Base-by-base conservation (phyloP, 2,113 vertebrate genomes). In the Fregata magnificens region DNA sequence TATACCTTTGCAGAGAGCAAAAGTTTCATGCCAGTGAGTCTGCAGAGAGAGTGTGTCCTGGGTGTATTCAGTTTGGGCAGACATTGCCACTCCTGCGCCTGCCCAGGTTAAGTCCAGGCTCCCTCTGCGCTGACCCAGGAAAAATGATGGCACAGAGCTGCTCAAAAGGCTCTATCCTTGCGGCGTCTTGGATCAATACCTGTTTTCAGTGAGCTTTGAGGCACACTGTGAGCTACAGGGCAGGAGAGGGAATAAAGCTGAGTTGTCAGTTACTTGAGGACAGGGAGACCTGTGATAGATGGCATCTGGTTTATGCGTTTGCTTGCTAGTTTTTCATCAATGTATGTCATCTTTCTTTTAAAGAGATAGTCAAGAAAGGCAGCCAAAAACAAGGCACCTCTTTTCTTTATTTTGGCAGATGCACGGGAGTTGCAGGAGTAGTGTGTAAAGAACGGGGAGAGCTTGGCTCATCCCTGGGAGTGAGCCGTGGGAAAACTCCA, bases 141-240 rank as follows among this genome's bases (percentile, higher is more conserved):
- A 94, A 89, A 95, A 92, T 79, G 77, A 95, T 90, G 73, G 73
- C 58, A 76, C 62, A 53, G 71, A 85, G 65, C 61, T 87, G 70
- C 78, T 93, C 91, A 42, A 52, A 87, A 89, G 83, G 78, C 81
- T 93, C 88, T 82, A 40, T 89, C 80, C 65, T 82, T 72, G 73
- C 82, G 53, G 69, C 0, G 0, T 55, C 65, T 88, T 40, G 70
- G 95, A 97, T 97, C 96, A 91, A 97, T 97, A 97, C 31, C 52
- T 92, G 95, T 96, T 97, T 96, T 96, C 93, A 93, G 87, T 16
- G 71, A 85, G 93, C 92, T 96, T 85, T 80, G 87, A 96, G 96
- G 62, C 82, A 61, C 82, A 49, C 20, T 0, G 40, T 56, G 95
- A 94, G 90, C 95, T 94, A 67, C 93, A 81, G 73, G 76, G 50